Evolutionary conservation across 2,888 invertebrate genomes (phyloP).

Genomic region (Ernsta delagoae): DNA sequence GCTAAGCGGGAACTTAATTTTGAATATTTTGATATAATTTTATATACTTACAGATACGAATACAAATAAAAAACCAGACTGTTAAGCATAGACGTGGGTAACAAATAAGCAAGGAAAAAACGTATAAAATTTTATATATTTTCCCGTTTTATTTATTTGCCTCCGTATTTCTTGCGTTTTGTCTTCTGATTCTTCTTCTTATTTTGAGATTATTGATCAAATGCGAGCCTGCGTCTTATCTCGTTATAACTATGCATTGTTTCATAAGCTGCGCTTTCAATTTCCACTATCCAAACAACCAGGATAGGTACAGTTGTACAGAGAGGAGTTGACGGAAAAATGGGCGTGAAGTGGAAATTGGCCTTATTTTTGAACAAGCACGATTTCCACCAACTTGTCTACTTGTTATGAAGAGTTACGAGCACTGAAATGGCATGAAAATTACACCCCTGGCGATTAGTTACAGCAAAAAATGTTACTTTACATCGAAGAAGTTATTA

Average conservation of each 20-base stretch:
- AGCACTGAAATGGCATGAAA: slow-evolving; percentile 41
- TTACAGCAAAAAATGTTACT: slow-evolving; percentile 20
- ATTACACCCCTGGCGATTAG: slow-evolving; percentile 37
- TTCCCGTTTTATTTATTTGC: too few relatives aligned
- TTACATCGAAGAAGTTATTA: not conserved
- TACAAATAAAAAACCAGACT: too few relatives aligned
- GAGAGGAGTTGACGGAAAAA: slow-evolving; percentile 34
- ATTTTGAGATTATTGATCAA: too few relatives aligned
- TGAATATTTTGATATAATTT: too few relatives aligned
- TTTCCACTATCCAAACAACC: slow-evolving; percentile 20
- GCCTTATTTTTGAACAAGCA: slow-evolving; percentile 53
- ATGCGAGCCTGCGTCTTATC: too few relatives aligned
- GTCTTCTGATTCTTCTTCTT: too few relatives aligned
- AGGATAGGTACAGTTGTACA: slow-evolving; percentile 2
- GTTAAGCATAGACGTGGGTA: too few relatives aligned
- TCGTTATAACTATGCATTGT: not conserved
- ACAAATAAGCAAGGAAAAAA: too few relatives aligned
- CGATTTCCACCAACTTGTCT: slow-evolving; percentile 48
- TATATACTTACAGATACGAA: too few relatives aligned
- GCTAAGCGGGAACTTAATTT: too few relatives aligned
- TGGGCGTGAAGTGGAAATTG: slow-evolving; percentile 46
- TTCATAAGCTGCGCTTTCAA: slow-evolving; percentile 2
- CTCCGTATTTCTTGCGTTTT: too few relatives aligned
- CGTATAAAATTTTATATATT: too few relatives aligned
- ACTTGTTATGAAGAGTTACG: slow-evolving; percentile 53